Base-by-base conservation (phyloP, 2,113 vertebrate genomes). In the Melospiza melodia region DNA sequence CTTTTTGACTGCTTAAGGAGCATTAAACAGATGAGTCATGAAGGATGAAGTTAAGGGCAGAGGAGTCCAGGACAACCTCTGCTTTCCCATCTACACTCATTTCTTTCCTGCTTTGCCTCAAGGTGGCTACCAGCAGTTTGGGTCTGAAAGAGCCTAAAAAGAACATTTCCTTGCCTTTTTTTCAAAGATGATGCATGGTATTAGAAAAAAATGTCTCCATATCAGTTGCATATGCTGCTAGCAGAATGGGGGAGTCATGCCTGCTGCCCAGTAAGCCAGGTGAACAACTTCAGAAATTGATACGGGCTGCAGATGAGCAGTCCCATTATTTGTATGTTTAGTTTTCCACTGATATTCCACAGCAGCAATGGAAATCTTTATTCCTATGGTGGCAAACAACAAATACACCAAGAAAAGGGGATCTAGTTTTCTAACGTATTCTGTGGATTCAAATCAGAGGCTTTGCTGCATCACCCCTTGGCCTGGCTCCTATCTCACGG, bases 401-500 rank as follows among this genome's bases (percentile, higher is more conserved):
- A 10, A 84, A 77, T 12, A 71, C 25, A 82, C 10, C 11, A 81
- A 72, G 61, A 58, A 74, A 77, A 79, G 65, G 11, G 11, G 13
- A 74, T 51, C 48, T 63, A 20, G 28, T 82, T 68, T 84, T 75
- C 30, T 35, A 82, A 35, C 24, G 24, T 31, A 18, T 51, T 80
- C 35, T 48, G 30, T 27, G 52, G 35, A 51, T 51, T 91, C 57
- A 68, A 78, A 71, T 52, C 12, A 84, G 66, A 71, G 35, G n/a
- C 66, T 84, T 81, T 68, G 30, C 41, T 59, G 33, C 22, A 83
- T 35, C 58, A 72, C 33, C 58, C 28, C 23, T 59, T 55, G 73
- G 39, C 43, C 75, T 72, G 0, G 0, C 22, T 79, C 3, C 0
- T 20, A 44, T 25, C 39, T 84, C 54, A 63, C 0, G 2, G 52